Percentiles rank a stretch among this genome's conserved stretches.
phyloP scores from a whole-genome alignment of 2,888 invertebrate species.

The Melanostoma mellinum region DNA sequence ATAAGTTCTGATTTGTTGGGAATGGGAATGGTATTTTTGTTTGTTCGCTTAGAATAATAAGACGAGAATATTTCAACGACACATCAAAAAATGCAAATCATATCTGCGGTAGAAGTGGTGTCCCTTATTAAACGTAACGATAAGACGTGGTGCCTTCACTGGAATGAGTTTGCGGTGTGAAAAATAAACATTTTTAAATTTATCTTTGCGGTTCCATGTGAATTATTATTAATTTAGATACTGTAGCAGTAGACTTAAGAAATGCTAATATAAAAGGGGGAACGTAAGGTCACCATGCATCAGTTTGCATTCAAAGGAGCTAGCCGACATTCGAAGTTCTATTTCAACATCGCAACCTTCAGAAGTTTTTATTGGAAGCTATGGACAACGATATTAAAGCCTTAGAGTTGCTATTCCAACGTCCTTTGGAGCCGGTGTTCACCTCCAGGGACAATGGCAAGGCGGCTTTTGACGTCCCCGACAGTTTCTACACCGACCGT shows the following conservation, averaged over 20 bases:
- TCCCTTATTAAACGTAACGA: too few species aligned
- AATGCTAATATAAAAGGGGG: neutral
- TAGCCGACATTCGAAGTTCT: neutral
- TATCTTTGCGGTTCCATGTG: neutral
- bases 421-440: conserved; percentile 75
- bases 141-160: too few species aligned
- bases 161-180: neutral
- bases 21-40: too few species aligned
- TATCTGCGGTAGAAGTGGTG: too few species aligned
- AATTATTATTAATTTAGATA: neutral
- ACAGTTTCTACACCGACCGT: conserved; percentile 72
- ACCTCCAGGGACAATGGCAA: conserved; percentile 74
- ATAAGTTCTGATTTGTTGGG: too few species aligned
- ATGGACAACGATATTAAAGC: conserved; percentile 58
- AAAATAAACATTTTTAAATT: neutral
- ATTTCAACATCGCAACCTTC: neutral
- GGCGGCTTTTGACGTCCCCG: conserved; percentile 73
- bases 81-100: too few species aligned
- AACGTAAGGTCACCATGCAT: neutral
- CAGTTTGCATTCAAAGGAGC: neutral
- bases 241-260: neutral
- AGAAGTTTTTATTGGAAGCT: neutral
- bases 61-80: too few species aligned
- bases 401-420: conserved; percentile 73
- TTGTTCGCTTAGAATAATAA: too few species aligned